Percentiles rank a stretch among this genome's conserved stretches.
phyloP scores from a whole-genome alignment of 2,888 invertebrate genomes.

The Drosophila acutilabella region DNA sequence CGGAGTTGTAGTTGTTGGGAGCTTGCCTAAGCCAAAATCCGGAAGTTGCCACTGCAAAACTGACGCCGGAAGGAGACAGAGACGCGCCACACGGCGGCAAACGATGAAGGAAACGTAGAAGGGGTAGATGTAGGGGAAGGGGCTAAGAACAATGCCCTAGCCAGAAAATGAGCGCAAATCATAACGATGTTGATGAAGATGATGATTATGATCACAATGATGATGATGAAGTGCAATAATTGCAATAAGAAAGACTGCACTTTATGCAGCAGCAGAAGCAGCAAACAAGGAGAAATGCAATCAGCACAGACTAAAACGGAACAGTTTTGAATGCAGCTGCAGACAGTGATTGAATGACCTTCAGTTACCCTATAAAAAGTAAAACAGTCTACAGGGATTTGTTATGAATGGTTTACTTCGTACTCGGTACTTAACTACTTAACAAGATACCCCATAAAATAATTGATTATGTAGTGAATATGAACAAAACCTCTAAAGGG shows the following conservation, averaged over 20 bases:
- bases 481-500: too few species aligned
- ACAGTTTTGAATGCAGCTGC: background rate
- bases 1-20: background rate
- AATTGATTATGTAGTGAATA: background rate
- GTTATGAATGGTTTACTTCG: too few species aligned
- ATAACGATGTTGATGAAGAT: constrained; percentile 26
- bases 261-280: constrained; percentile 41
- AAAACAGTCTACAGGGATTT: too few species aligned
- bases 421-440: too few species aligned
- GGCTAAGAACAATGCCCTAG: constrained; percentile 67
- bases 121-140: constrained; percentile 36
- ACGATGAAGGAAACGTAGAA: background rate
- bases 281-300: constrained; percentile 57
- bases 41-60: constrained; percentile 77
- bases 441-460: background rate
- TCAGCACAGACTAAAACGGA: constrained; percentile 46
- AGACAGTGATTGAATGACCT: background rate
- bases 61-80: constrained; percentile 66
- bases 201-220: constrained; percentile 22
- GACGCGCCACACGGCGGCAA: constrained; percentile 45
- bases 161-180: constrained; percentile 44
- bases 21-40: constrained; percentile 66
- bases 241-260: constrained; percentile 60
- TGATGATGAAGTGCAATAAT: constrained; percentile 53
- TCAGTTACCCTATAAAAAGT: constrained; percentile 14